Percentiles rank a stretch among this genome's conserved stretches.
These are phyloP conservation scores for Schizotus pectinicornis DNA, from an alignment of 2,888 invertebrate species.

Conservation along the genomic window DNA sequence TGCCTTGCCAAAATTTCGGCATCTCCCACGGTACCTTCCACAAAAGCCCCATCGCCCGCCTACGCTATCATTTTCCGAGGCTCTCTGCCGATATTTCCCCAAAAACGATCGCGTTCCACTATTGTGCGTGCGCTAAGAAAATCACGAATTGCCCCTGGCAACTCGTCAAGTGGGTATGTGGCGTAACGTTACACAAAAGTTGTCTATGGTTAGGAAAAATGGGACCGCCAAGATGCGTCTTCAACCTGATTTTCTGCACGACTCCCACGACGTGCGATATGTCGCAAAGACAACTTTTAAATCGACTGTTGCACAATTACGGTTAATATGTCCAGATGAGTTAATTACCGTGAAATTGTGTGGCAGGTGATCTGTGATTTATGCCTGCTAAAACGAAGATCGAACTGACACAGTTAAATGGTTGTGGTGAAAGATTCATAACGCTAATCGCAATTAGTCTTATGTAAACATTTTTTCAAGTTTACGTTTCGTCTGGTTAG, in stretches of 20 bases:
- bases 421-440: slow-evolving; percentile 9
- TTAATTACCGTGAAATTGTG: slow-evolving; percentile 11
- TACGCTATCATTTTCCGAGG: no score
- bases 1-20: no score
- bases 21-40: no score
- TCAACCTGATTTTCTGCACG: slow-evolving; percentile 9
- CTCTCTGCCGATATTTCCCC: no score
- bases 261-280: slow-evolving; percentile 7
- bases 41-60: no score
- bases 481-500: no score
- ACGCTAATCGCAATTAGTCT: slow-evolving; percentile 8
- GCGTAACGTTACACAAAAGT: slow-evolving; percentile 3
- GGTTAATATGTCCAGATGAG: slow-evolving; percentile 8
- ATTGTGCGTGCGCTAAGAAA: background rate
- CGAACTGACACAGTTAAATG: background rate
- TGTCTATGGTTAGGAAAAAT: slow-evolving; percentile 13
- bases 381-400: background rate
- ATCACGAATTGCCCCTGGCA: slow-evolving; percentile 10
- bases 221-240: slow-evolving; percentile 1
- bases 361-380: slow-evolving; percentile 13
- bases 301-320: slow-evolving; percentile 7
- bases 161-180: background rate
- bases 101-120: no score
- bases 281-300: slow-evolving; percentile 1
- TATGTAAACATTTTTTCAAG: slow-evolving; percentile 11